These are phyloP conservation scores for Drosophila tropicalis DNA, from an alignment of 1,140 invertebrate species.

Conservation along the genomic window DNA sequence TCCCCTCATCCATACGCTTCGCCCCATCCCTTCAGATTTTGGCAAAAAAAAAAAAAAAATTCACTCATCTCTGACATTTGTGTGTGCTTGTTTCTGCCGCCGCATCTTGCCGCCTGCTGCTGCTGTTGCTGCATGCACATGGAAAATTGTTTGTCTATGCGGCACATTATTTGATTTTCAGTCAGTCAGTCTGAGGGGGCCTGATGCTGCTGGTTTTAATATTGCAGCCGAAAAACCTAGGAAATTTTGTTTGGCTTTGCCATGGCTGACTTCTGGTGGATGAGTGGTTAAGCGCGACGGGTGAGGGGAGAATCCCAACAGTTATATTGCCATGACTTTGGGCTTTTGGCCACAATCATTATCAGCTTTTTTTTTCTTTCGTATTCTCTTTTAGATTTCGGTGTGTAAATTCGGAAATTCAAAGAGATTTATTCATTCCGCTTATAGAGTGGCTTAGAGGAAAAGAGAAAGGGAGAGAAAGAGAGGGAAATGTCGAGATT, in stretches of 20 bases:
- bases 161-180: slow-evolving; percentile 58
- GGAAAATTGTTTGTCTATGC: slow-evolving; percentile 62
- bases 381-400: slow-evolving; percentile 51
- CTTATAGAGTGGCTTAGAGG: slow-evolving; percentile 10
- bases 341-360: slow-evolving; percentile 73
- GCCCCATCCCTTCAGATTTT: not conserved
- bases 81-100: slow-evolving; percentile 16
- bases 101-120: slow-evolving; percentile 16
- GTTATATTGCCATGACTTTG: slow-evolving; percentile 71
- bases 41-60: not conserved
- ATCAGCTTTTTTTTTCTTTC: slow-evolving; percentile 71
- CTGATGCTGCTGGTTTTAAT: slow-evolving; percentile 40
- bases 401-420: slow-evolving; percentile 29
- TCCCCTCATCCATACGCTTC: slow-evolving; percentile 17
- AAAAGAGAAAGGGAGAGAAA: too few relatives aligned
- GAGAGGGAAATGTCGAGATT: not conserved
- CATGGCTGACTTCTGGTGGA: slow-evolving; percentile 36
- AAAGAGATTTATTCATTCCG: slow-evolving; percentile 53
- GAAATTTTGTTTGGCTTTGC: slow-evolving; percentile 10
- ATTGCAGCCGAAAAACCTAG: slow-evolving; percentile 42
- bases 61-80: slow-evolving; percentile 10
- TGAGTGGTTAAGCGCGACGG: slow-evolving; percentile 45
- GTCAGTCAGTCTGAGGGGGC: slow-evolving; percentile 23
- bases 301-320: slow-evolving; percentile 23
- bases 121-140: slow-evolving; percentile 45